Base-by-base conservation (phyloP, 2,797 vertebrate species). In the Sebastes nivosus region DNA sequence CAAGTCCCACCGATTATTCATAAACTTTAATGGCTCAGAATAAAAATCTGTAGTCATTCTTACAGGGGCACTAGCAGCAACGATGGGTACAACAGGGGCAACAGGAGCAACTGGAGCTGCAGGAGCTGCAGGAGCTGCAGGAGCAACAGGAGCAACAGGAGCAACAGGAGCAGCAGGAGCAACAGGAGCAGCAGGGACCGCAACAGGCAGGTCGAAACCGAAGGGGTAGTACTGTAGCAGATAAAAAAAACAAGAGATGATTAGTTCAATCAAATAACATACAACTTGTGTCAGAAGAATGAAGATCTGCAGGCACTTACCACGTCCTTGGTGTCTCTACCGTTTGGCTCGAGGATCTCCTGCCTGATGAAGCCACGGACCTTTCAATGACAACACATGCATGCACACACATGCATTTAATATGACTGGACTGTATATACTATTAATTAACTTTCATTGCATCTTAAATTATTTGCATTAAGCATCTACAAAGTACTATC, bases 321-420 rank as follows among this genome's bases (percentile, higher is more conserved):
- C 67, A 92, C 64, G 4, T 93, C 92, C 22, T 84, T 63, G 16
- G 55, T 86, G 14, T 81, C 85, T 68, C 10, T 60, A 14, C 90
- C 91, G 3, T 71, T 66, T 4, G 79, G 42, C 30, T 85, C 20
- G 0, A 50, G 87, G 55, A 94, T 73, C 75, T 93, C 91, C 5
- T 93, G 89, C 81, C 93, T 95, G 69, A 94, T 89, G 77, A 93
- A 91, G 32, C 93, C 93, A 3, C 36, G 84, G 50, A 86, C 78
- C 91, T 94, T 81, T 61, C 13, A 80, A 12, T 27, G 8, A 79
- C 82, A 81, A 80, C 14, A 75, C 9, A 77, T 10, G 25, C 5
- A 69, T 2, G 7, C n/a, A 38, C 65, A 79, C 14, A 75, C 5
- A 60, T 10, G 42, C 34, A 70, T 18, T 34, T 57, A 63, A 75